phyloP scores from a whole-genome alignment of 2,113 vertebrate genomes.

The Vidua macroura region DNA sequence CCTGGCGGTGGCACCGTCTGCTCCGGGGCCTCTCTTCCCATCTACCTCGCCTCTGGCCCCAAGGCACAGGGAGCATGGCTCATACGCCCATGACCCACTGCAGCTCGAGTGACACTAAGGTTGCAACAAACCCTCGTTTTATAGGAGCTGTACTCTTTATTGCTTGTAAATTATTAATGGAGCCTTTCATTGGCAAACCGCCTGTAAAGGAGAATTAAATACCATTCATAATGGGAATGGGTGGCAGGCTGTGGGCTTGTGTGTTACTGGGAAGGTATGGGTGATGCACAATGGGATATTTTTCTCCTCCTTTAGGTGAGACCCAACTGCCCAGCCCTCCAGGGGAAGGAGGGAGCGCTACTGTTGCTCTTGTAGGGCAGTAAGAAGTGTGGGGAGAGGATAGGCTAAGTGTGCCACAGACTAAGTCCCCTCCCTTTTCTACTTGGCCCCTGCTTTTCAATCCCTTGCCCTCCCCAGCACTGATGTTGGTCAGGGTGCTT shows the following conservation, averaged over 20 bases:
- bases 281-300: fast-evolving
- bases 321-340: neutral
- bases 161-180: constrained; percentile 66
- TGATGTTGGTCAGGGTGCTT: neutral
- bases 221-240: constrained; percentile 33
- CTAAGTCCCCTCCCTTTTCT: neutral
- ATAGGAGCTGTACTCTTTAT: constrained; percentile 19
- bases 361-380: neutral
- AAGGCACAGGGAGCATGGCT: neutral
- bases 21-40: neutral
- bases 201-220: constrained; percentile 64
- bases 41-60: neutral
- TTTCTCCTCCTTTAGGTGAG: neutral
- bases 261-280: neutral
- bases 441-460: neutral
- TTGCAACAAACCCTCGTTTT: neutral
- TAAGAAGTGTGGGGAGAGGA: neutral
- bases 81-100: fast-evolving
- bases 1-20: neutral
- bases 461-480: neutral
- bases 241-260: neutral
- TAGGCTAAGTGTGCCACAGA: neutral
- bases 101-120: neutral
- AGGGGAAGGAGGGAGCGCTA: neutral
- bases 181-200: neutral